Base-by-base conservation (phyloP, 2,113 vertebrate species). In the Ivindomyrus marchei region DNA sequence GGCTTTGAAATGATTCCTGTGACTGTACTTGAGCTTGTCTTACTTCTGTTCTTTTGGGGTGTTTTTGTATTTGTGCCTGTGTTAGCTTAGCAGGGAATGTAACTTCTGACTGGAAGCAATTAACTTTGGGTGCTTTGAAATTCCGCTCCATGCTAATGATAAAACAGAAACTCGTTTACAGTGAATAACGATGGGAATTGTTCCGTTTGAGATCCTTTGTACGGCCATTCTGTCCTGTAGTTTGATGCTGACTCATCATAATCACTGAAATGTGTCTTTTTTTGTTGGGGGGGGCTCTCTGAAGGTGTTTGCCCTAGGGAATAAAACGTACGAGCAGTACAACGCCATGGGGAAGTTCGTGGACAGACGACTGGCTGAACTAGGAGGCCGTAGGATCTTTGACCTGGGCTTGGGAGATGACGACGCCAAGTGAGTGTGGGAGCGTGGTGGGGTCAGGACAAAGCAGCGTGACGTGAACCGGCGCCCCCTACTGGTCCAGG, bases 281-380 rank as follows among this genome's bases (percentile, higher is more conserved):
- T 53, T 52, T n/a, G 58, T 9, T 27, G 24, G 58, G 8, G 58
- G 58, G n/a, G 24, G 58, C 58, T n/a, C n/a, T 70, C 62, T 92
- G 6, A 91, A 97, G 97, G 97, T 98, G 4, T 98, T 98, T 92
- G 97, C 96, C 39, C 94, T 98, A 17, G 97, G 97, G 13, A 98
- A 98, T 92, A 98, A 97, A 94, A 97, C 97, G 0, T 97, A 97
- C 0, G 97, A 97, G 89, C 97, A 97, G 92, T 98, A 96, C 94
- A 98, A 98, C 0, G 96, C 97, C 39, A 97, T 97, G 96, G 97
- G 96, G 8, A 97, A 97, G 88, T 97, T 96, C 0, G 96, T 97
- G 91, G 97, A 98, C 93, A 97, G 96, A 94, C 94, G 95, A 2
- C 92, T 98, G 92, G 96, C 96, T 88, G 96, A 98, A 50, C 95